Base-by-base conservation (phyloP, 2,113 vertebrate genomes). In the Emberiza fucata region DNA sequence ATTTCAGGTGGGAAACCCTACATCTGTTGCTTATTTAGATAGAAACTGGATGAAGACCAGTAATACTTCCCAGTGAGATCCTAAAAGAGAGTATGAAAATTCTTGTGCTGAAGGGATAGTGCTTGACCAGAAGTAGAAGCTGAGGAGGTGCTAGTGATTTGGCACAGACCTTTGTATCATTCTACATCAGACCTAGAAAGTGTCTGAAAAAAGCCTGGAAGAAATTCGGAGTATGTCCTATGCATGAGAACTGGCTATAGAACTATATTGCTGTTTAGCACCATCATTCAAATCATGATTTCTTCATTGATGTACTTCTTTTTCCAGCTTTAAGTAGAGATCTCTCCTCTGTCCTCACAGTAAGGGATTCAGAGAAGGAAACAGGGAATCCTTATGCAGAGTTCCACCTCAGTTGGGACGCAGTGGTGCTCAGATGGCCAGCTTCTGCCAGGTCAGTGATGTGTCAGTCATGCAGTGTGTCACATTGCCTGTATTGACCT, bases 241-340 rank as follows among this genome's bases (percentile, higher is more conserved):
- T 96, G 94, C 96, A 96, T 95, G 92, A 95, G 80, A 97, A 92
- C 60, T 86, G 83, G 91, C 94, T 95, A 1, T 94, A 68, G 60
- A 95, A 78, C 91, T 92, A 75, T 91, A 31, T 91, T 94, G 83
- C 92, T 94, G 69, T 97, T 81, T 92, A 92, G 95, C 91, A 71
- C 80, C 91, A 86, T 94, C 91, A 86, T 92, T 96, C 95, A 93
- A 64, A 90, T 94, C 56, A 85, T 94, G 47, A 96, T 97, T 96
- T 97, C 96, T 94, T 92, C 92, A 83, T 92, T 94, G 92, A 95
- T 97, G 75, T 97, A 97, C 96, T 97, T 97, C 96, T 97, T 97
- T 97, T 97, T 97, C 96, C 95, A 97, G 96, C 96, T 96, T 96
- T 97, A 93, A 97, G 96, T 97, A 97, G 96, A 96, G 92, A 81